These are phyloP conservation scores for Octopus bimaculoides DNA, from an alignment of 1,140 invertebrate genomes.

Conservation along the genomic window DNA sequence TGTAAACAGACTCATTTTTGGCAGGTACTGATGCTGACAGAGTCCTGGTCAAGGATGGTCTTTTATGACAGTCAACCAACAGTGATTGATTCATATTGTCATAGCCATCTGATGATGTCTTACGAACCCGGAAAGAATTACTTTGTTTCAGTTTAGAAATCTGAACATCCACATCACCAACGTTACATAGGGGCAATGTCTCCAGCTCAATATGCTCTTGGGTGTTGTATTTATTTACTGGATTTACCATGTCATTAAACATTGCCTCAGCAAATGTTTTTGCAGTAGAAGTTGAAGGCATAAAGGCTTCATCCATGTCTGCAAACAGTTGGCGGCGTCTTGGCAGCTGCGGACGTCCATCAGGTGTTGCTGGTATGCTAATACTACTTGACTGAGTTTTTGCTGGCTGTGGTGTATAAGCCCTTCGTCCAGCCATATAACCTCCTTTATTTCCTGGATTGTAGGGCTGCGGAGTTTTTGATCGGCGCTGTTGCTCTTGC, in stretches of 20 bases:
- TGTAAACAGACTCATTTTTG: background rate
- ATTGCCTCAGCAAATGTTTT: background rate
- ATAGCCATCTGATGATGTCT: background rate
- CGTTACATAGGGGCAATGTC: background rate
- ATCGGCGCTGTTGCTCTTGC: background rate
- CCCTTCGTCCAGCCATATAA: background rate
- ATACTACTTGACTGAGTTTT: background rate
- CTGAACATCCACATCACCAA: background rate
- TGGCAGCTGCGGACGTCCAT: background rate
- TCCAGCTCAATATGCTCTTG: background rate
- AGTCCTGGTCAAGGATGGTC: background rate
- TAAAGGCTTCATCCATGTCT: background rate
- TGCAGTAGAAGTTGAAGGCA: background rate
- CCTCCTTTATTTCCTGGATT: background rate
- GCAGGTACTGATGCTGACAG: background rate
- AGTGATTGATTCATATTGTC: background rate
- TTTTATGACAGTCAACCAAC: background rate
- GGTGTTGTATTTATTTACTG: background rate
- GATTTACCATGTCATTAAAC: background rate
- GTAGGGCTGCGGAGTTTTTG: background rate
- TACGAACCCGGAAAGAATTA: background rate
- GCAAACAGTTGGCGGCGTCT: slow-evolving; percentile 1
- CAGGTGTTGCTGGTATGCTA: background rate
- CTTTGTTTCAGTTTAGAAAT: background rate
- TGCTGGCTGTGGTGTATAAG: slow-evolving; percentile 1